Evolutionary conservation across 2,888 invertebrate genomes (phyloP), one percentile per base, ranked within the genome.

Genomic region (Rhyacophila evoluta): DNA sequence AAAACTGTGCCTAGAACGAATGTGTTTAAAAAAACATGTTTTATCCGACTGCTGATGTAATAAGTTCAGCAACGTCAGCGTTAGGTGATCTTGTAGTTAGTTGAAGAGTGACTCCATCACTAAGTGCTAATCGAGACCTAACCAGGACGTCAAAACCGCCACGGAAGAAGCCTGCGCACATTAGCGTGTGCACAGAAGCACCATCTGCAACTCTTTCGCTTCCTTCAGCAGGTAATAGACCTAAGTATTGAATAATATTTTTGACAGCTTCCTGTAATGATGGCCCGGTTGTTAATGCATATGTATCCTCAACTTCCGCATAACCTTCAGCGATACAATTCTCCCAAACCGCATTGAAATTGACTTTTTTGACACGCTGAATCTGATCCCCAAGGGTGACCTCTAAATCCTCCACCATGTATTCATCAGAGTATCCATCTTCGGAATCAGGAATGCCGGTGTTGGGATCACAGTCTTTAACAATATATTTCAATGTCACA

Each of bases 391-490:
- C 93, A 3, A 97, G 91, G 1, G 92, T 92, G 68, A 98, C 89
- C 86, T 98, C 97, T 36, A 97, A 87, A 87, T 99, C 98, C 88
- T 99, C 99, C 77, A 99, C 86, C 85, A 95, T 95, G 85, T 99
- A 99, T 80, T 98, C 97, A 85, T 99, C 99, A 77, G 95, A 94
- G 84, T 99, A 99, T 4, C 98, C 94, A 84, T 98, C 98, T n/a
- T 98, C 98, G 1, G 97, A 94, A 83, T 98, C 97, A 0, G 98
- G 96, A 70, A 95, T 89, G 0, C 99, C 98, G 0, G 98, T 97
- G 19, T 93, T 92, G 0, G 99, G 98, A 88, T 99, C 99, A 85
- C 98, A 99, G 88, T 99, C 99, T 84, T 96, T 96, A 0, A 98
- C 98, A 28, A 94, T 90, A 86, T 98, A 99, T 85, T 98, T 97